Base-by-base conservation (phyloP, 2,113 vertebrate species). In the Xenopus borealis region DNA sequence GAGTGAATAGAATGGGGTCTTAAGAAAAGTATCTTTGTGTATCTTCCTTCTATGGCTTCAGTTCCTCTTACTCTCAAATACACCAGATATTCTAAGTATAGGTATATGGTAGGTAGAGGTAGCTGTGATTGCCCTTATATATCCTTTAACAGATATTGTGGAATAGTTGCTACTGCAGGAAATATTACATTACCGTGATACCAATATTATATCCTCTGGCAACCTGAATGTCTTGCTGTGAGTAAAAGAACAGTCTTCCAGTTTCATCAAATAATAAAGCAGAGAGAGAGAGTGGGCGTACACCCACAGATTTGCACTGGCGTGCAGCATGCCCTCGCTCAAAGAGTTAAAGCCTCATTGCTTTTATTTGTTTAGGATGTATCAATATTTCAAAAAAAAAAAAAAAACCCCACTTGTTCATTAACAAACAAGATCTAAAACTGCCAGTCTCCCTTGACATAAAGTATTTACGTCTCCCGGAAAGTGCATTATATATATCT, bases 401-500 rank as follows among this genome's bases (percentile, higher is more conserved):
- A 27, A 27, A 27, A 27, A 27, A 23, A 44, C 6, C 13, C 2
- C 33, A 6, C 33, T 30, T 14, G 17, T 53, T 72, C 7, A 72
- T 72, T 71, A 72, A 53, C 46, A 18, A 27, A 53, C 33, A 20
- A 53, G 64, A 30, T 52, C 33, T 17, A 66, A 63, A 64, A 14
- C 59, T 55, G 67, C 63, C 59, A 77, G 4, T 77, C 55, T 67
- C 19, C 18, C 12, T 19, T 46, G 19, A n/a, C 45, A 45, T 40
- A 30, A 62, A 62, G 14, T 40, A 70, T 40, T 50, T 55, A 64
- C 59, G 57, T 70, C 30, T 45, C 30, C 74, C 55, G 67, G 59
- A 77, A 77, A 70, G 4, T 70, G 59, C 47, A 62, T 77, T 67
- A 70, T 8, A 70, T 69, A 69, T 77, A 57, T 62, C 59, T 19